A percentile compares a stretch with the other conserved stretches of the same genome.
Evolutionary conservation across 1,140 invertebrate species (phyloP).

Genomic region (Melipona quadrifasciata): DNA sequence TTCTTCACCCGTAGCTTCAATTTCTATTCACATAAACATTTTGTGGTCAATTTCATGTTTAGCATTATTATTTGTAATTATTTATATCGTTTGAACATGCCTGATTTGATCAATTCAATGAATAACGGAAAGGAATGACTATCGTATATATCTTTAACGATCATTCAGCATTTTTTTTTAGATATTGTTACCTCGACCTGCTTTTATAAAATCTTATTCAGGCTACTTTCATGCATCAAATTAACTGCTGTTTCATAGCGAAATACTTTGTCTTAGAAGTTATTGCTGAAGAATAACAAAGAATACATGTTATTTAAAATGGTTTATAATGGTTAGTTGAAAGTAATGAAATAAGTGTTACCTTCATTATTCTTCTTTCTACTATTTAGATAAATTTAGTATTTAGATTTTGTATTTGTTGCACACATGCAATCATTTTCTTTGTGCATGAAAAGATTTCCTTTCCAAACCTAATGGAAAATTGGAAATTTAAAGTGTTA

Average conservation of each 20-base stretch:
- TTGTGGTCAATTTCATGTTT: not conserved
- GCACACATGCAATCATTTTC: not conserved
- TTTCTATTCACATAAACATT: not conserved
- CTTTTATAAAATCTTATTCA: constrained; percentile 69
- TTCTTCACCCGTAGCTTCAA: not conserved
- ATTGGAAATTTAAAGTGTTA: not conserved
- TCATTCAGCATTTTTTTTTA: constrained; percentile 37
- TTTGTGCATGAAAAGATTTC: not conserved
- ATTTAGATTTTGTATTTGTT: not conserved
- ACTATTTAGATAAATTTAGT: not conserved
- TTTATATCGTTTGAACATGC: not conserved
- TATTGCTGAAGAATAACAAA: not conserved
- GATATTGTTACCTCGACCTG: constrained; percentile 66
- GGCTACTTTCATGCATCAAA: constrained; percentile 64
- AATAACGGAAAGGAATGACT: not conserved
- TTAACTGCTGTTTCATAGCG: constrained; percentile 38
- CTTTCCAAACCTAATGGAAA: not conserved
- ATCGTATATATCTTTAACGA: not conserved
- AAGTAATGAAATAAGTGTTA: not conserved
- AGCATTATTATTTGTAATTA: not conserved
- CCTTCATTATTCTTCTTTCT: not conserved
- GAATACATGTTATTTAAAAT: not conserved
- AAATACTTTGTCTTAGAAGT: constrained; percentile 15
- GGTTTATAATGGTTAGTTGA: not conserved
- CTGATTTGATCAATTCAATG: not conserved